phyloP scores from a whole-genome alignment of 2,888 invertebrate genomes.

The Iselma pallidipennis region DNA sequence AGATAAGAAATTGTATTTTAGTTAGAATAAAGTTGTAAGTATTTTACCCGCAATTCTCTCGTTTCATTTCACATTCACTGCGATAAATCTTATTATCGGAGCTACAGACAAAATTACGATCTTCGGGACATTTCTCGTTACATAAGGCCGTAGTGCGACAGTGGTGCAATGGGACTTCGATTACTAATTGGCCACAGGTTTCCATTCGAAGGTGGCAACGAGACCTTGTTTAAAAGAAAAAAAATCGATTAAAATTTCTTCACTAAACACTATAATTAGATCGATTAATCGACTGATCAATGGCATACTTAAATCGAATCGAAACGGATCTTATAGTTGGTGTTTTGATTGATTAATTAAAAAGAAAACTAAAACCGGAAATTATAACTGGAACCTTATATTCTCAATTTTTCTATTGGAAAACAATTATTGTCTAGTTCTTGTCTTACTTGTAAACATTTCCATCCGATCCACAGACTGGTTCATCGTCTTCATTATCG shows the following conservation, averaged over 20 bases:
- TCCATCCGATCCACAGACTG: constrained; percentile 89
- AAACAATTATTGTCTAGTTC: constrained; percentile 1
- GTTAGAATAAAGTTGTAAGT: background rate
- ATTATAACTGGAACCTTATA: constrained; percentile 4
- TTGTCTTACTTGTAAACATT: constrained; percentile 76
- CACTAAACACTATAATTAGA: background rate
- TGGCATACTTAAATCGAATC: background rate
- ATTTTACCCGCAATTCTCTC: constrained; percentile 82
- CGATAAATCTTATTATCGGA: constrained; percentile 89
- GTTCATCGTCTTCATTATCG: constrained; percentile 64
- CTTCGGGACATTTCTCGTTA: constrained; percentile 72
- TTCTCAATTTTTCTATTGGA: background rate
- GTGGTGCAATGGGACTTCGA: constrained; percentile 78
- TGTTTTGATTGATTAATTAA: background rate
- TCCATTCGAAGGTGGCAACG: constrained; percentile 80
- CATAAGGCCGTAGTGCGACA: constrained; percentile 86
- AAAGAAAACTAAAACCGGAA: background rate
- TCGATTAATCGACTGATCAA: no score
- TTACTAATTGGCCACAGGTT: constrained; percentile 86
- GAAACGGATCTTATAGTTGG: background rate
- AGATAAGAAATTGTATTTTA: background rate
- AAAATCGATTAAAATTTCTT: background rate
- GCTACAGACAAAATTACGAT: constrained; percentile 82
- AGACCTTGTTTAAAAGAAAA: constrained; percentile 61
- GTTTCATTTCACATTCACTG: constrained; percentile 89